Base-by-base conservation (phyloP, 2,797 vertebrate genomes). In the Eulemur albifrons region DNA sequence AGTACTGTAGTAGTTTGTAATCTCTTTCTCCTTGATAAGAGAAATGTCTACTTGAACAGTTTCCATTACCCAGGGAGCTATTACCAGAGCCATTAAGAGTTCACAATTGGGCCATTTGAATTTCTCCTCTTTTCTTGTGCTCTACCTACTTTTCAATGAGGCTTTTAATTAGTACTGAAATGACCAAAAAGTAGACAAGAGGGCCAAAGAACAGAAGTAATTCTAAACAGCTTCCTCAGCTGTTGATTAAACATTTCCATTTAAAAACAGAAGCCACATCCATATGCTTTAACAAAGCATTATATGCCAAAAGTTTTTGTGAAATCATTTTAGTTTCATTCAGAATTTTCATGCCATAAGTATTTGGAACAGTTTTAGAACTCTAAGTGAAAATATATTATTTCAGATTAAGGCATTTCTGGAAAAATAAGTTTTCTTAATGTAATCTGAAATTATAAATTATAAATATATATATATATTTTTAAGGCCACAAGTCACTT, bases 141-240 rank as follows among this genome's bases (percentile, higher is more conserved):
- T 84, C 50, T 40, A 43, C 32, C 45, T 73, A 67, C 5, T 23
- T 93, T 88, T 65, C 63, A 43, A 8, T 40, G 25, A 88, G 20
- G 20, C 11, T 86, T 85, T 92, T 81, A 76, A 85, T 90, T 63
- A 73, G 72, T 30, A 77, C 83, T 48, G 48, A 88, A 96, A 61
- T 79, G 50, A 12, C 21, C 69, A 54, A 82, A 45, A 73, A 88
- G 52, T 4, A 70, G 32, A 23, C 27, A 40, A 94, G 57, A 89
- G 32, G 25, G 38, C 25, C 59, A 86, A 82, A 94, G 35, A 77
- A 90, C 32, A 15, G 4, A 70, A 92, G 27, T 30, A 40, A 73
- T 65, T 80, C 14, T 59, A 88, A 75, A 84, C 4, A 50, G 67
- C 25, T 82, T 88, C 61, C 50, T 75, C 17, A 77, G n/a, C 32